A percentile compares a stretch with the other conserved stretches of the same genome.
phyloP scores from a whole-genome alignment of 2,888 invertebrate genomes.

The Allacma fusca region DNA sequence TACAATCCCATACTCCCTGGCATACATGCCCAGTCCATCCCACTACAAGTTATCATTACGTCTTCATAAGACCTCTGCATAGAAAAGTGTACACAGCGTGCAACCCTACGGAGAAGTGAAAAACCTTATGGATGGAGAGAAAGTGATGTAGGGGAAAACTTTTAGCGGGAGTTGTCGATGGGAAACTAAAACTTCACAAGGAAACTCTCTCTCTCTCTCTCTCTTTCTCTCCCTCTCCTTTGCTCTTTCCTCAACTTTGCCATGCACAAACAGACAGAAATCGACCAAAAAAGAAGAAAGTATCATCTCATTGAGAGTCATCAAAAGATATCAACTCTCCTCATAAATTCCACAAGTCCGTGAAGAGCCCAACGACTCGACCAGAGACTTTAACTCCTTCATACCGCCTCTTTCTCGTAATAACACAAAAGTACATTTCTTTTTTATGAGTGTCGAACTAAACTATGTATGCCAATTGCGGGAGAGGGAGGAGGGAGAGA shows the following conservation, averaged over 20 bases:
- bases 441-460: constrained; percentile 20
- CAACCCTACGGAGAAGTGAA: background rate
- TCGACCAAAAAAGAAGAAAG: constrained; percentile 43
- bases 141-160: constrained; percentile 20
- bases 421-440: constrained; percentile 29
- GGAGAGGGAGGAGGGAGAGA: background rate
- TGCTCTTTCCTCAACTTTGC: background rate
- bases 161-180: constrained; percentile 14
- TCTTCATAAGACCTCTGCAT: too few relatives aligned
- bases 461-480: background rate
- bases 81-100: too few relatives aligned
- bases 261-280: constrained; percentile 32
- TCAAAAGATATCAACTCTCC: constrained; percentile 49
- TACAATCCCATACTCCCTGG: too few relatives aligned
- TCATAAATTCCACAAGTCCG: constrained; percentile 47
- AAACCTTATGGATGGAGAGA: background rate
- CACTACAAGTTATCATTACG: too few relatives aligned
- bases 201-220: background rate
- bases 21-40: too few relatives aligned
- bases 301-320: constrained; percentile 50
- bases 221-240: background rate
- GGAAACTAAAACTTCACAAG: constrained; percentile 7
- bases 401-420: constrained; percentile 40
- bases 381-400: constrained; percentile 33
- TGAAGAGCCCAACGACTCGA: constrained; percentile 27